phyloP scores from a whole-genome alignment of 30 jellyfish, hydroid and myxozoan genomes.

The Turritopsis rubra region DNA sequence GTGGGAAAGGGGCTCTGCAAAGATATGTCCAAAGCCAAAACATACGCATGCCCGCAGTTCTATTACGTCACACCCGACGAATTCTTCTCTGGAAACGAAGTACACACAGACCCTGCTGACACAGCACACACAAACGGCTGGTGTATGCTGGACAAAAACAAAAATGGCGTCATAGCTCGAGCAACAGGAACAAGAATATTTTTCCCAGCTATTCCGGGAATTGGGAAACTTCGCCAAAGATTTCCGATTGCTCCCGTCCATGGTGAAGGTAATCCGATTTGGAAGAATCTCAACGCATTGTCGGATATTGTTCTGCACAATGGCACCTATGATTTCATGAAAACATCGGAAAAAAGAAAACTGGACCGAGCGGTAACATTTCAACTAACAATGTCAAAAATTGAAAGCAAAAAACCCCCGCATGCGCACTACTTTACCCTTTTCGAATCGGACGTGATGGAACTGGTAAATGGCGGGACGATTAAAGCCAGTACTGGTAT shows the following conservation, averaged over 20 bases:
- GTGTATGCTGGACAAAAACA: constrained; percentile 53
- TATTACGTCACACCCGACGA: constrained; percentile 66
- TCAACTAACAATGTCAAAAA: neutral
- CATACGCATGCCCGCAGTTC: constrained; percentile 16
- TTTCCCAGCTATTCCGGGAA: constrained; percentile 64
- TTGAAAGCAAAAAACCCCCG: neutral
- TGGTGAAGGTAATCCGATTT: constrained; percentile 80
- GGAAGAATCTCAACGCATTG: constrained; percentile 81
- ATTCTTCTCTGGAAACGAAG: constrained; percentile 51
- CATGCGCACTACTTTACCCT: constrained; percentile 59
- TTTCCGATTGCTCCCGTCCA: constrained; percentile 87
- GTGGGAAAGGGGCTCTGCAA: constrained; percentile 53
- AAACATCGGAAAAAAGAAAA: neutral
- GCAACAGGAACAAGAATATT: constrained; percentile 72
- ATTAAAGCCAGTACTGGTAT: constrained; percentile 23
- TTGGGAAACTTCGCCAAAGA: constrained; percentile 73
- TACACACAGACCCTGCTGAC: constrained; percentile 58
- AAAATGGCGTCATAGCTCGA: constrained; percentile 36
- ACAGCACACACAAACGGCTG: constrained; percentile 50
- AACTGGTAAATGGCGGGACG: constrained; percentile 53
- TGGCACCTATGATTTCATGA: constrained; percentile 31
- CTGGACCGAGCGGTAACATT: neutral
- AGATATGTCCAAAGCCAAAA: constrained; percentile 30
- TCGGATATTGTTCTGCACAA: constrained; percentile 58
- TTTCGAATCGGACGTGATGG: constrained; percentile 39